Base-by-base conservation (phyloP, 2,797 vertebrate genomes). In the Astyanax mexicanus region DNA sequence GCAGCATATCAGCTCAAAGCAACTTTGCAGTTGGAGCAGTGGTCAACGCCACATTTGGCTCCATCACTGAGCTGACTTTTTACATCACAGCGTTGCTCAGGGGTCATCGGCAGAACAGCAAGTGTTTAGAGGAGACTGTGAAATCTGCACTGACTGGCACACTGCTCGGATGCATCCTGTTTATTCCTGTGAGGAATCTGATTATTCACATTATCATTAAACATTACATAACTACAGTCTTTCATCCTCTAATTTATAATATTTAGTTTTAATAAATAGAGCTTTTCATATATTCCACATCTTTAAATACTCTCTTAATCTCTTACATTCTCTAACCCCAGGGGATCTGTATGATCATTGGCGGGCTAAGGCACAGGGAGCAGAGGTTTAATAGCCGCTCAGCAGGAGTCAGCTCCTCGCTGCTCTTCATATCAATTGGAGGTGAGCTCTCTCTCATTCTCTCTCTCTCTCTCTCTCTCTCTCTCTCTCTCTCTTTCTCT, bases 341-440 rank as follows among this genome's bases (percentile, higher is more conserved):
- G 96, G 95, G 95, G 3, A 86, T 96, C 74, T 95, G 95, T 79
- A 97, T 96, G 96, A 92, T 97, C 44, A 96, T 97, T 0, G 95
- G 96, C 9, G 96, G 96, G 10, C 90, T 95, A 83, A 91, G 85
- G 81, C 95, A 97, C 89, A 93, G 90, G 12, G 95, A 97, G 85
- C 95, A 97, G 84, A 88, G 92, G 15, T 97, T 97, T 88, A 97
- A 95, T 91, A 97, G 95, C 69, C 90, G 95, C 27, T 98, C 94
- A 0, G 93, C 95, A 0, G 96, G 95, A 0, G 94, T 97, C 82
- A 94, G 95, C 89, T 93, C 95, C 0, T 93, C 95, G 0, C 77
- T 98, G 81, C 94, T 97, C 78, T 98, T 97, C 87, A 95, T 98
- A 72, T 98, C 96, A 0, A 92, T 97, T 11, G 95, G 95, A 89